Conservation (phyloP, 2,888 invertebrate genomes). For the Drosophila mimica region DNA sequence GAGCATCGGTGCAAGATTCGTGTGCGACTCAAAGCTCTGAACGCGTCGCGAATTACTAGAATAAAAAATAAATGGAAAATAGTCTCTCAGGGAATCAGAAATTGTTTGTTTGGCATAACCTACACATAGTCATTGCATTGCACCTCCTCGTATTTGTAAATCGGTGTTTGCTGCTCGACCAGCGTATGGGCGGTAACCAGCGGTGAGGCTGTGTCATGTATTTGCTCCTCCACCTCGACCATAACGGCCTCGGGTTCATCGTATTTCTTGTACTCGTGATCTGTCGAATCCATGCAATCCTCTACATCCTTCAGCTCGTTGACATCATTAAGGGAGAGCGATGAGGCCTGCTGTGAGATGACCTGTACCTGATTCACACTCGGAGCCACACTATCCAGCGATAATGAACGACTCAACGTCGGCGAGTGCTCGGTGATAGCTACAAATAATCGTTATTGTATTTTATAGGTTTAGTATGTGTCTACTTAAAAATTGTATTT, state of each 20-base stretch:
- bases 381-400: slow-evolving; percentile 90
- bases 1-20: slow-evolving; percentile 80
- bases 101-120: slow-evolving; percentile 31
- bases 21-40: slow-evolving; percentile 83
- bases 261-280: slow-evolving; percentile 81
- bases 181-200: slow-evolving; percentile 88
- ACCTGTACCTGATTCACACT: slow-evolving; percentile 82
- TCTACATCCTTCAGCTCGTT: slow-evolving; percentile 88
- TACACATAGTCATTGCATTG: slow-evolving; percentile 87
- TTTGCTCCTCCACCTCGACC: slow-evolving; percentile 92
- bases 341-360: slow-evolving; percentile 89
- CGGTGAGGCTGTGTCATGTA: slow-evolving; percentile 91
- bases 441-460: slow-evolving; percentile 16
- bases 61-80: not conserved
- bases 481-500: too few species aligned
- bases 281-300: slow-evolving; percentile 79
- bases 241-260: slow-evolving; percentile 90
- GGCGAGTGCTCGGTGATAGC: slow-evolving; percentile 83
- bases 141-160: slow-evolving; percentile 89
- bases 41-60: slow-evolving; percentile 81
- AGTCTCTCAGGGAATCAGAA: not conserved
- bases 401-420: slow-evolving; percentile 89
- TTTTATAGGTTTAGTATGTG: not conserved
- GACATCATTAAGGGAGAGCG: slow-evolving; percentile 90
- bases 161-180: slow-evolving; percentile 89